Evolutionary conservation across 2,888 invertebrate genomes (phyloP), one percentile per base, ranked within the genome.

Genomic region (Stenichneumon culpator): DNA sequence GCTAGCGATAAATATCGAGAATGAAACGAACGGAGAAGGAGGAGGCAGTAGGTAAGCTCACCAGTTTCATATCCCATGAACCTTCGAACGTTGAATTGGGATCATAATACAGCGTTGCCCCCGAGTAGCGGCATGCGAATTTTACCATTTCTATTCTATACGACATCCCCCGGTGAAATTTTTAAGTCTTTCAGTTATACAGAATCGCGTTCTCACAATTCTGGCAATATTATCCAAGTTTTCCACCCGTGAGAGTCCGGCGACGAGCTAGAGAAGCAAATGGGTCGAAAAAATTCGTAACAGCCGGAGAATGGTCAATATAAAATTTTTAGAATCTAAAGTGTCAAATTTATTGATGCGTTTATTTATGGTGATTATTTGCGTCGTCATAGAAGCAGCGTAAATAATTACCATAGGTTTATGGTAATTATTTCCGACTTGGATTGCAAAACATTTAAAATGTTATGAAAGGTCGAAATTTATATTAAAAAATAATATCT

Each of bases 1-100:
- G 87, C 73, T 50, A 77, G 87, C 87, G 87, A 92, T 91, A 91
- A 91, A 91, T 91, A 91, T 90, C 88, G 79, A 86, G 85, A 83
- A 83, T 70, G 70, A 74, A 82, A 57, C 28, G 50, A 32, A 39
- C 16, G 57, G 16, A 19, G 52, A 16, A 14, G 57, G 11, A 32
- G 32, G 16, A 52, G 19, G 14, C 57, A 60, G 19, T 77, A 70
- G 67, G 75, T 77, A 81, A 77, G 82, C 50, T 65, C 39, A 69
- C 74, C 25, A 79, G 60, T 79, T 86, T 87, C 81, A 88, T 86
- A 88, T 86, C 86, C 82, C 79, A 75, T 72, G 83, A 67, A 86
- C 83, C 86, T 85, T 87, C 80, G 79, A 86, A 72, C 74, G 65
- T 81, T 52, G 72, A 32, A 80, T 85, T 67, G n/a, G 70, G 79